Percentiles rank a stretch among this genome's conserved stretches.
Evolutionary conservation across 2,113 vertebrate genomes (phyloP).

Genomic region (Hepsetus odoe): DNA sequence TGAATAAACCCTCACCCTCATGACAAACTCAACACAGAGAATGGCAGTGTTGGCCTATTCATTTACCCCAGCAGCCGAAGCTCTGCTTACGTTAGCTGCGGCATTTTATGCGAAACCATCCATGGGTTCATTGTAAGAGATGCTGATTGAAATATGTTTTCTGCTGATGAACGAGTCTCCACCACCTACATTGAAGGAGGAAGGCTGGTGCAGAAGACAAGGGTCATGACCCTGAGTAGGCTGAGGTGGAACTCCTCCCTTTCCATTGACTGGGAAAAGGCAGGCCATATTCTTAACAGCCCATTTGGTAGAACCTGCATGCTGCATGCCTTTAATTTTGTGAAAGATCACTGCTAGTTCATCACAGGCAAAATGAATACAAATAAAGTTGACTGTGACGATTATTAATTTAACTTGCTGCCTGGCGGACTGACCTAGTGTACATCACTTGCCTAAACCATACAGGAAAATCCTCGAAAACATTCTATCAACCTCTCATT

Average conservation of each 20-base stretch:
- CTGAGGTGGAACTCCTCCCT: slow-evolving; percentile 30
- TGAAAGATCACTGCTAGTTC: too few species aligned
- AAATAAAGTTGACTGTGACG: too few species aligned
- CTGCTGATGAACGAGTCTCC: slow-evolving; percentile 39
- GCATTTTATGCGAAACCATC: slow-evolving; percentile 44
- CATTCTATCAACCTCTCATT: background rate
- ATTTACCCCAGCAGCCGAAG: slow-evolving; percentile 12
- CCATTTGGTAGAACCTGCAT: background rate
- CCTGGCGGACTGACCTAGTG: too few species aligned
- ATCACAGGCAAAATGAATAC: too few species aligned
- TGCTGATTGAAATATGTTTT: slow-evolving; percentile 44
- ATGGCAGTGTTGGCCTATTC: slow-evolving; percentile 18
- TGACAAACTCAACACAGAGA: slow-evolving; percentile 40
- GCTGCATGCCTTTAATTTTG: too few species aligned
- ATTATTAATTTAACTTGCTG: too few species aligned
- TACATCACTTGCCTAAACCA: background rate
- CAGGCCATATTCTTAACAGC: slow-evolving; percentile 14
- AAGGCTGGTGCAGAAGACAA: slow-evolving; percentile 45
- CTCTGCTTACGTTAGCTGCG: slow-evolving; percentile 51
- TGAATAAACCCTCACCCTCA: slow-evolving; percentile 41
- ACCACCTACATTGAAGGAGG: slow-evolving; percentile 34
- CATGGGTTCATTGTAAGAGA: slow-evolving; percentile 44
- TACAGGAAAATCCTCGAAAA: background rate
- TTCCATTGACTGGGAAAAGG: slow-evolving; percentile 24
- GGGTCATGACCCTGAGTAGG: slow-evolving; percentile 50